A percentile compares a stretch with the other conserved stretches of the same genome.
phyloP scores from a whole-genome alignment of 2,888 invertebrate species.

The Pinctada fucata region DNA sequence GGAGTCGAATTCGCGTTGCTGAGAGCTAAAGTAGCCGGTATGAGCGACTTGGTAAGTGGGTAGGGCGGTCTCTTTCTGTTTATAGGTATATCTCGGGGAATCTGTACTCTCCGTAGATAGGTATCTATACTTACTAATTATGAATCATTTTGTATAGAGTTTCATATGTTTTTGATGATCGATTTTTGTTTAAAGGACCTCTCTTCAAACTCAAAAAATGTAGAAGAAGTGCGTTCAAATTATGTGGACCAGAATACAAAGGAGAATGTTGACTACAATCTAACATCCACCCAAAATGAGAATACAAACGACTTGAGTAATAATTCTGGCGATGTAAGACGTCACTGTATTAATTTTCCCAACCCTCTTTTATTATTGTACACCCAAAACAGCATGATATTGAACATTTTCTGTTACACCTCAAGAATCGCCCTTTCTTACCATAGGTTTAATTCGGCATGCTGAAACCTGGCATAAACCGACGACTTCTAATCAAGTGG shows the following conservation, averaged over 20 bases:
- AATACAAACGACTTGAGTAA: neutral
- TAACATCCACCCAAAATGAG: neutral
- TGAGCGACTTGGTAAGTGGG: conserved; percentile 58
- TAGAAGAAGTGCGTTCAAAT: neutral
- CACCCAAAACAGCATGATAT: neutral
- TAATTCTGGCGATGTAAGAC: neutral
- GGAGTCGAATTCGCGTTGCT: conserved; percentile 60
- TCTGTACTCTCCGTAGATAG: too few species aligned
- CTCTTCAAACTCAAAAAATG: neutral
- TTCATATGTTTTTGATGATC: neutral
- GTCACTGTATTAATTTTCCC: neutral
- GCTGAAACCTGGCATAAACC: neutral
- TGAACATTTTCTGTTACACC: neutral
- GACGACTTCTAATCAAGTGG: too few species aligned
- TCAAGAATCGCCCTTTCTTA: neutral
- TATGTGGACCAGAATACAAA: neutral
- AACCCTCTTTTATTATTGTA: conserved; percentile 1
- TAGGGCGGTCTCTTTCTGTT: too few species aligned
- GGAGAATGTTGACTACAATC: neutral
- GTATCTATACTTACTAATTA: too few species aligned
- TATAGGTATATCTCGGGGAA: too few species aligned
- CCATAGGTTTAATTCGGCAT: neutral
- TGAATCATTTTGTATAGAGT: too few species aligned
- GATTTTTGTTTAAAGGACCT: neutral
- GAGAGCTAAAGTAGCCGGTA: conserved; percentile 50